phyloP scores from a whole-genome alignment of 92 coral and sea anemone species.

The Epizoanthus scotinus region DNA sequence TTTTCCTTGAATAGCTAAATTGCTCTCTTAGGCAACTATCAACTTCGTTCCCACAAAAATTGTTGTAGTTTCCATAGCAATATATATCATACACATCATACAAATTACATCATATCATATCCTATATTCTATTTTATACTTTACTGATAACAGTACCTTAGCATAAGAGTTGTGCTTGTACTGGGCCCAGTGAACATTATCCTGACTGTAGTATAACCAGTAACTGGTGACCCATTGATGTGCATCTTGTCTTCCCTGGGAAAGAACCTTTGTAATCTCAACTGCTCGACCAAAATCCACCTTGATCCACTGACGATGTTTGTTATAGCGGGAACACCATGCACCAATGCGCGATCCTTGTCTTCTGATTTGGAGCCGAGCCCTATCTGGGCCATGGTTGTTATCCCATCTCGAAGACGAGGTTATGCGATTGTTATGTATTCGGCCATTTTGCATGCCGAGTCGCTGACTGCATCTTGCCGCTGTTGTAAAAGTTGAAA shows the following conservation, averaged over 20 bases:
- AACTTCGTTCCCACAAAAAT: too few relatives aligned
- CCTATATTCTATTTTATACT: too few relatives aligned
- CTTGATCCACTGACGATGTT: constrained; percentile 32
- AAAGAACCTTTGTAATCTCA: constrained; percentile 42
- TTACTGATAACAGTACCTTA: constrained; percentile 27
- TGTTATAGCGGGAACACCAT: constrained; percentile 33
- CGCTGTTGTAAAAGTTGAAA: not conserved
- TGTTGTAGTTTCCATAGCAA: too few relatives aligned
- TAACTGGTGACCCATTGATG: constrained; percentile 43
- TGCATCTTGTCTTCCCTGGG: constrained; percentile 57
- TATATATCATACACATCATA: too few relatives aligned
- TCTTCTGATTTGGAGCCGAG: constrained; percentile 14
- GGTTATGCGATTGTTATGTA: constrained; percentile 19
- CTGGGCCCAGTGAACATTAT: constrained; percentile 51
- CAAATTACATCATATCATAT: too few relatives aligned
- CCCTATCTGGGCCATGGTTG: constrained; percentile 40
- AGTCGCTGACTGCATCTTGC: constrained; percentile 23
- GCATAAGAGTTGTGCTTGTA: constrained; percentile 40
- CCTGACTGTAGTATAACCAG: constrained; percentile 39
- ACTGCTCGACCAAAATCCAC: constrained; percentile 49
- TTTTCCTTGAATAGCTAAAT: too few relatives aligned
- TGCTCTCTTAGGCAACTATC: too few relatives aligned
- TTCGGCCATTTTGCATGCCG: constrained; percentile 24
- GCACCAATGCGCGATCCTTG: constrained; percentile 29
- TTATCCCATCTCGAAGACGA: constrained; percentile 35